Percentiles rank a stretch among this genome's conserved stretches.
Conservation (phyloP, 1,140 invertebrate genomes). For the Muscidifurax raptorellus region DNA sequence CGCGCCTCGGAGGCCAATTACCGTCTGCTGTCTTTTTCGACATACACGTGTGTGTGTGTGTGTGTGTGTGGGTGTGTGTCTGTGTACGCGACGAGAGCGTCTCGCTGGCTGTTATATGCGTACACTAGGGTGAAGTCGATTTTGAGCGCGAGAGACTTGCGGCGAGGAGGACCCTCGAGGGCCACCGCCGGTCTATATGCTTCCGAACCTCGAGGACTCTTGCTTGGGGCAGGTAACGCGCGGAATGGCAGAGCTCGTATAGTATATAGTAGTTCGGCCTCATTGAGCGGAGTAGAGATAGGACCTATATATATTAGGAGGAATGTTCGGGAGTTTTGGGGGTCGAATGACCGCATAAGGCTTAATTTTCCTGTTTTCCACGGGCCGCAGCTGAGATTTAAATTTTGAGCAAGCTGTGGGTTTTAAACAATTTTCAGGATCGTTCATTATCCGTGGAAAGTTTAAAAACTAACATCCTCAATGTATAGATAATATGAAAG, state of each 20-base stretch:
- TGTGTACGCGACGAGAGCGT: background rate
- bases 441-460: no score
- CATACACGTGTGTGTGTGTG: background rate
- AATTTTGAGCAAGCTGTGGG: no score
- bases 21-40: background rate
- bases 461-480: no score
- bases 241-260: background rate
- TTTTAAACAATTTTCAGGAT: no score
- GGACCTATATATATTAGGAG: background rate
- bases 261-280: background rate
- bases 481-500: no score
- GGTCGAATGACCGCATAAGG: no score
- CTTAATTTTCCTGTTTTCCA: no score
- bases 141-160: conserved; percentile 1
- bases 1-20: background rate
- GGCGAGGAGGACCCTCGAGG: background rate
- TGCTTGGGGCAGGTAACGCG: background rate
- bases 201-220: background rate
- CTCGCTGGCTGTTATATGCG: no score
- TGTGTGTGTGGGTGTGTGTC: no score
- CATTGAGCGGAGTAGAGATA: background rate
- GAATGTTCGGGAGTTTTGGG: no score
- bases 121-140: background rate
- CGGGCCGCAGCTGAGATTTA: no score
- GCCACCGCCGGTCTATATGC: background rate